Conservation (phyloP, 2,797 vertebrate species). For the Odontamblyopus rebecca region DNA sequence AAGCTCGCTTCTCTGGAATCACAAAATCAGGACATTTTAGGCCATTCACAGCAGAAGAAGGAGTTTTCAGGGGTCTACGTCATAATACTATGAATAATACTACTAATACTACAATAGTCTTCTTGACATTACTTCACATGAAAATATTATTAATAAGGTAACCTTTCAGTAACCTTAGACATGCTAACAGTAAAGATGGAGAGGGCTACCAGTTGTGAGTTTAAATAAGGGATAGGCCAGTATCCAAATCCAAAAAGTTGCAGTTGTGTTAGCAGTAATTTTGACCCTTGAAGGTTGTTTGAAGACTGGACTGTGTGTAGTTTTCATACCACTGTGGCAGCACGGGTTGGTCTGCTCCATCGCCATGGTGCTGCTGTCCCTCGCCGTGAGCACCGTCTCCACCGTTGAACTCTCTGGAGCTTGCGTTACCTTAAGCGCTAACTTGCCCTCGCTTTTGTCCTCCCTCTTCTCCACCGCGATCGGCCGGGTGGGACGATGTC, state of each 20-base stretch:
- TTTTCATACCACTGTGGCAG: slow-evolving; percentile 63
- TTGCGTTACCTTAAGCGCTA: slow-evolving; percentile 45
- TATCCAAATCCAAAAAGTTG: neutral
- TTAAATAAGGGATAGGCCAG: no score
- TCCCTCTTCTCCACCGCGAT: slow-evolving; percentile 36
- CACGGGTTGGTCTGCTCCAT: slow-evolving; percentile 47
- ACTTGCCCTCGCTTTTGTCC: slow-evolving; percentile 39
- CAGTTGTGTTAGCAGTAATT: neutral
- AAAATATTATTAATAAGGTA: neutral
- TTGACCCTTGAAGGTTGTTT: neutral
- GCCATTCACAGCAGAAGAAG: slow-evolving; percentile 11
- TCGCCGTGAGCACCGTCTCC: slow-evolving; percentile 19
- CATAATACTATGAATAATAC: neutral
- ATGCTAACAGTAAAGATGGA: no score
- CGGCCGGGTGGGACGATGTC: slow-evolving; percentile 48
- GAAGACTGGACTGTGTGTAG: neutral
- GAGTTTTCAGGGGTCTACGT: no score
- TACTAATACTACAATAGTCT: neutral
- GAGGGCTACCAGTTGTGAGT: no score
- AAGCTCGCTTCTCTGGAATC: slow-evolving; percentile 78
- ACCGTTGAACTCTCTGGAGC: slow-evolving; percentile 41
- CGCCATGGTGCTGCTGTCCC: neutral
- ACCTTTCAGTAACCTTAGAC: no score
- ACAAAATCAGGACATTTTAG: slow-evolving; percentile 36
- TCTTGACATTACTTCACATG: neutral